Percentiles rank a stretch among this genome's conserved stretches.
phyloP scores from a whole-genome alignment of 2,888 invertebrate genomes.

The Sarcophaga variegata region DNA sequence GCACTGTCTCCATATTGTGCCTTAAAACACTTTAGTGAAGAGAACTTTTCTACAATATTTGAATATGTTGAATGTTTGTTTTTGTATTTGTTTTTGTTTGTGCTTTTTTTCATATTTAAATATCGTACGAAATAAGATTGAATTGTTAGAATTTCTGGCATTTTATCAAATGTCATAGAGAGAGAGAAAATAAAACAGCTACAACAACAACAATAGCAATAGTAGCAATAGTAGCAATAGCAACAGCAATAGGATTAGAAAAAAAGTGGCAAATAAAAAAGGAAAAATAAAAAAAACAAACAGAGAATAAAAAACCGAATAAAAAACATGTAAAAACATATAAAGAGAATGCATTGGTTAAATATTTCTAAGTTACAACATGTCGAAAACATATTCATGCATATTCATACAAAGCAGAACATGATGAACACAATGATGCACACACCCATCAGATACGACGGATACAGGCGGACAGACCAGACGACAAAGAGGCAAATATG shows the following conservation, averaged over 20 bases:
- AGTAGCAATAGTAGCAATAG: background rate
- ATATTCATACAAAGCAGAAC: conserved; percentile 37
- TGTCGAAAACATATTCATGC: conserved; percentile 59
- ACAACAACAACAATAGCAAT: background rate
- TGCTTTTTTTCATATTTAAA: conserved; percentile 14
- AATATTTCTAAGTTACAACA: conserved; percentile 65
- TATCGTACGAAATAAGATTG: conserved; percentile 62
- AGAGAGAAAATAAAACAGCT: background rate
- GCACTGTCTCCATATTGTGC: conserved; percentile 16
- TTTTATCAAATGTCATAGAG: conserved; percentile 78
- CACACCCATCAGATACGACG: background rate
- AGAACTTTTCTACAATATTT: background rate
- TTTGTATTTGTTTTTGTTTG: conserved; percentile 9
- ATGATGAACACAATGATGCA: background rate
- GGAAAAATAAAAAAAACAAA: no score
- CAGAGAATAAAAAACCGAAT: background rate
- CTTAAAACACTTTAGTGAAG: background rate
- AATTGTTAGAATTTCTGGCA: conserved; percentile 77
- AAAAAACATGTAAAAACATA: conserved; percentile 72
- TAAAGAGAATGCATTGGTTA: conserved; percentile 61
- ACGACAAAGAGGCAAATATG: conserved; percentile 1
- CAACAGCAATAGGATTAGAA: background rate
- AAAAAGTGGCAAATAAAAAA: background rate
- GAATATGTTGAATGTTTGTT: background rate
- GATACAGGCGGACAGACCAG: background rate